Evolutionary conservation across 2,113 vertebrate species (phyloP), one percentile per base, ranked within the genome.

Genomic region (Girardinichthys multiradiatus): DNA sequence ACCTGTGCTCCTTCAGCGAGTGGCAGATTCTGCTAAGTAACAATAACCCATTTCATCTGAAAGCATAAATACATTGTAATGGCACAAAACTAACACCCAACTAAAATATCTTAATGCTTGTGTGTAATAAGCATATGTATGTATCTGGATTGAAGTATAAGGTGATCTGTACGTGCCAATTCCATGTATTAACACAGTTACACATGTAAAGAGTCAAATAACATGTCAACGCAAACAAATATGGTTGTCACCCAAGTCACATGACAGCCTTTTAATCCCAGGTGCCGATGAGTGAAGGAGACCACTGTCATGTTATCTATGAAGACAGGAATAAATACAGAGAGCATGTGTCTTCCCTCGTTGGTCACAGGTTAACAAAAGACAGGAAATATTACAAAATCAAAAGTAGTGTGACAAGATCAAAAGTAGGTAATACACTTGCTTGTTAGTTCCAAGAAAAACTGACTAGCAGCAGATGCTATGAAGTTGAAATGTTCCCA

Each of bases 301-400:
- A 96, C 93, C 96, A 96, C 94, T 96, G 95, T 97, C 96, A 97
- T 96, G 95, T 96, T 93, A 96, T 98, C 97, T 98, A 96, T 95
- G 96, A 96, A 94, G 94, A 98, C 95, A 99, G 90, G 95, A 97
- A 97, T 95, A 91, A 91, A 93, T 97, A 96, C 95, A 97, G 96
- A 93, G 93, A 96, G 94, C 85, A 95, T 91, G 93, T 97, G 95
- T 89, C 93, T 91, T 94, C 92, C 93, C 89, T 88, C 87, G 88
- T 57, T 78, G 87, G 87, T 72, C 90, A 93, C 93, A 90, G 72
- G 75, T 91, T 77, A 80, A 90, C 75, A 87, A 69, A 86, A 85
- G 57, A 90, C 67, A 95, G 86, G 79, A 89, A 87, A 92, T 83
- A 87, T 93, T 72, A 93, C 86, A 88, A 84, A 87, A 70, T n/a